Base-by-base conservation (phyloP, 2,888 invertebrate genomes). In the Trissolcus japonicus region DNA sequence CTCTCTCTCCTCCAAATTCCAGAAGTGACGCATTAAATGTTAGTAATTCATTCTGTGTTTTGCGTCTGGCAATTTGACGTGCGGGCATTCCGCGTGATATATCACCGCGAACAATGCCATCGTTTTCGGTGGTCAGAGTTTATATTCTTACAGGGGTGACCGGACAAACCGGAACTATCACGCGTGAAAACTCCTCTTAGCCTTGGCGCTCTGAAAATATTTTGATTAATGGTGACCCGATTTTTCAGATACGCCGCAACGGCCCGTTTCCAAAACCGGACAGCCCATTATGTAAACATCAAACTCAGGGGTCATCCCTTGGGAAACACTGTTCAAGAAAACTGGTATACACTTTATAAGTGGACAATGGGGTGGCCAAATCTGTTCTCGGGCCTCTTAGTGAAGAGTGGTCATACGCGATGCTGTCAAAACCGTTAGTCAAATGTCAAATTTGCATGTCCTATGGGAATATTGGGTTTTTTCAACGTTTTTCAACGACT, bases 281-380 rank as follows among this genome's bases (percentile, higher is more conserved):
- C 83, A 78, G 68, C 82, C 80, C 73, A 78, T 79, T 80, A 80
- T 79, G 73, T 68, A 80, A 79, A 80, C 80, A 79, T 60, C 67
- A 61, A 63, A 67, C 60, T 41, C 67, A 59, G 67, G 79, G 79
- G 71, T 77, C 78, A 76, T 80, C 81, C 82, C 82, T 79, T 83
- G 82, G 82, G 83, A 82, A 83, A 81, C 80, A 80, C 80, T 76
- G 67, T 79, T 71, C 76, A 57, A 80, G 81, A 82, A 86, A 85
- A 83, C 85, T 83, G 82, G 83, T 83, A 79, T 73, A 71, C 80
- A 73, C 82, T 85, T 83, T 81, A 84, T 84, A 86, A 85, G 85
- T 68, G 68, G 72, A 76, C 72, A 76, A 67, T 72, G 40, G 72
- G 59, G 62, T 54, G 46, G 13, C 41, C 60, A 40, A 41, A 0